Evolutionary conservation across 2,797 vertebrate species (phyloP).

Genomic region (Hozukius guyotensis): DNA sequence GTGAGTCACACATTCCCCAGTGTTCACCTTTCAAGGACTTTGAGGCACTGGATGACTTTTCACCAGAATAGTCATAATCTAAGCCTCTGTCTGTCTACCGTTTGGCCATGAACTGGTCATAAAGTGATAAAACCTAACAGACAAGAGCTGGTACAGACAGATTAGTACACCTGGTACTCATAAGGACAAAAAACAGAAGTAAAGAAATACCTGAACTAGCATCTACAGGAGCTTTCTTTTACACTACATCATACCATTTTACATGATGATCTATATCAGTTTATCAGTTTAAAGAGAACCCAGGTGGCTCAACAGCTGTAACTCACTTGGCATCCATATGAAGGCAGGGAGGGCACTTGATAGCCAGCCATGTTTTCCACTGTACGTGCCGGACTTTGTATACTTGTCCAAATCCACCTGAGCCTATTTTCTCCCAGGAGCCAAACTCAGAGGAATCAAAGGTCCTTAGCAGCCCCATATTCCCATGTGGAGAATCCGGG

Average conservation of each 20-base stretch:
- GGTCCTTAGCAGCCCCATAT: constrained; percentile 91
- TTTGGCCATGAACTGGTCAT: neutral
- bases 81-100: neutral
- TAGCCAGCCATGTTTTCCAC: constrained; percentile 98
- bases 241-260: neutral
- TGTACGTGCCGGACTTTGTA: constrained; percentile 96
- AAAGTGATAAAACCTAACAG: neutral
- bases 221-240: neutral
- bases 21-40: constrained; percentile 14
- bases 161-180: neutral
- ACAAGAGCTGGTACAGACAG: neutral
- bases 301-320: constrained; percentile 15
- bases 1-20: constrained; percentile 46
- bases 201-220: neutral
- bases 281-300: neutral
- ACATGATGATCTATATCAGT: neutral
- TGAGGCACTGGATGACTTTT: constrained; percentile 1
- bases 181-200: neutral
- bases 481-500: constrained; percentile 84
- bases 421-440: constrained; percentile 97
- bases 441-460: constrained; percentile 92
- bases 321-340: constrained; percentile 97
- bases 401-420: constrained; percentile 97
- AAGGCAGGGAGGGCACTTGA: constrained; percentile 96
- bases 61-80: neutral